Evolutionary conservation across 2,888 invertebrate species (phyloP), one percentile per base, ranked within the genome.

Genomic region (Malthinus flaveolus): DNA sequence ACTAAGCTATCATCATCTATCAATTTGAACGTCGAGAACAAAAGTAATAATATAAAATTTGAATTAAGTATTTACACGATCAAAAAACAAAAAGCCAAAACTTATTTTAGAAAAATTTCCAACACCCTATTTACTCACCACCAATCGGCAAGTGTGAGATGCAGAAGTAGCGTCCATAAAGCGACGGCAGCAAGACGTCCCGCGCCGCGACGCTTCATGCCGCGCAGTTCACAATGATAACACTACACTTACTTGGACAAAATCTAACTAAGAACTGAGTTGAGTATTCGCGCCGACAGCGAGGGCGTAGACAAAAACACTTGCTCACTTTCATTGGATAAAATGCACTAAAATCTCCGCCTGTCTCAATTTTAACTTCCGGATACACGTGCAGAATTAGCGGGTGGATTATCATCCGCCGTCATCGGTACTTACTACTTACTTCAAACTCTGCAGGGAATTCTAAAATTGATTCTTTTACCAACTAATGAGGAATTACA

Each of bases 201-300:
- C 72, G 72, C 74, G 72, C 72, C 73, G 72, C 72, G 74, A 73
- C 73, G 74, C 73, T 68, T 72, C 75, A 75, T 75, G 67, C 71
- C 73, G 73, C 71, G 68, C 66, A 54, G 45, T 62, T 67, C 66
- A 63, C 68, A 62, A 64, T 66, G 59, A 64, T 52, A 64, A 61
- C 67, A 62, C 67, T 65, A 62, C 68, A 70, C 69, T 65, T 68
- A 55, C 65, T 62, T 66, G 61, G 66, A 68, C 69, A 56, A 49
- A 66, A 67, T 66, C 66, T 64, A 64, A 64, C 67, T 66, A 61
- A 62, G 64, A 67, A 70, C 70, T 70, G 70, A 66, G 55, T 59
- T 59, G 54, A 59, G 35, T 51, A 61, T 57, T 35, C 55, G 55
- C 61, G 59, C 61, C 66, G 62, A 45, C 61, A 57, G 66, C 59